phyloP scores from a whole-genome alignment of 2,888 invertebrate genomes.

The Bellardia pandia region DNA sequence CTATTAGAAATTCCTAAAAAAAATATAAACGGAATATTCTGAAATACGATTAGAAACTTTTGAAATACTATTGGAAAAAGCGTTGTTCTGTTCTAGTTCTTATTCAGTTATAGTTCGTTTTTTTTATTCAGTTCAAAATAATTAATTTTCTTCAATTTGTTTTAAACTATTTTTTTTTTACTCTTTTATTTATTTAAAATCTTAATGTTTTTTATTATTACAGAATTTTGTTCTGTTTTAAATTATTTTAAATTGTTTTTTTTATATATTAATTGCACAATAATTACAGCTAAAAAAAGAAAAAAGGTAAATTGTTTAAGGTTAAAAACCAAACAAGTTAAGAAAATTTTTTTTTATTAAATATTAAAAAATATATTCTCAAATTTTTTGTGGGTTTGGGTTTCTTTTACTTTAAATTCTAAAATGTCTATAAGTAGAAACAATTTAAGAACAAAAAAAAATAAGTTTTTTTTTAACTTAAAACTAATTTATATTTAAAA shows the following conservation, averaged over 20 bases:
- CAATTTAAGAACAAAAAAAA: background rate
- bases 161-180: slow-evolving; percentile 48
- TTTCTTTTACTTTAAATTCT: slow-evolving; percentile 1
- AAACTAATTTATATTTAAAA: slow-evolving; percentile 26
- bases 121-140: background rate
- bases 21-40: too few species aligned
- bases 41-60: too few species aligned
- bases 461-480: slow-evolving; percentile 26
- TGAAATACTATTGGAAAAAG: too few species aligned
- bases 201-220: slow-evolving; percentile 61
- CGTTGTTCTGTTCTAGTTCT: background rate
- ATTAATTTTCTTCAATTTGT: slow-evolving; percentile 4
- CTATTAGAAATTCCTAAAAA: too few species aligned
- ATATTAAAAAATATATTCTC: slow-evolving; percentile 25
- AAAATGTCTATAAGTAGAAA: background rate
- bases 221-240: slow-evolving; percentile 48
- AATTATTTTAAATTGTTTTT: slow-evolving; percentile 36
- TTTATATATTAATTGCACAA: slow-evolving; percentile 72
- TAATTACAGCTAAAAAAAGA: slow-evolving; percentile 71
- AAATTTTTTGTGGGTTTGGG: background rate
- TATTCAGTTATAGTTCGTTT: background rate
- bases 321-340: slow-evolving; percentile 23
- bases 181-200: slow-evolving; percentile 68
- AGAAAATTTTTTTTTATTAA: slow-evolving; percentile 12
- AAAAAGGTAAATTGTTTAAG: slow-evolving; percentile 34